Evolutionary conservation across 1,140 invertebrate species (phyloP).

Genomic region (Mactra quadrangularis): DNA sequence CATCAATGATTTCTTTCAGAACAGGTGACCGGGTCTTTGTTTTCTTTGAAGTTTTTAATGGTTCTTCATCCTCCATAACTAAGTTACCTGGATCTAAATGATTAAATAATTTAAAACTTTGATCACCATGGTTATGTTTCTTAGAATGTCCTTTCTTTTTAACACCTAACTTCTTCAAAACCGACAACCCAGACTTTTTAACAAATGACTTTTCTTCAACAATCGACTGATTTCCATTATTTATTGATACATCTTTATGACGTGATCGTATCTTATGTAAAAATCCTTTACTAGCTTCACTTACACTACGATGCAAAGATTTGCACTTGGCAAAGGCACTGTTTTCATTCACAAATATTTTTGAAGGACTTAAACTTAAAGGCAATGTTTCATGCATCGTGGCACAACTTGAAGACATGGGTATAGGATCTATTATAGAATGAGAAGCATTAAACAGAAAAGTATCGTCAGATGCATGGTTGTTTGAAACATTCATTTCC

Average conservation of each 20-base stretch:
- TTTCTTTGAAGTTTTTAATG: no score
- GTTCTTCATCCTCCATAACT: no score
- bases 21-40: neutral
- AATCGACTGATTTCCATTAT: neutral
- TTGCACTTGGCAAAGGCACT: constrained; percentile 61
- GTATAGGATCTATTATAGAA: constrained; percentile 44
- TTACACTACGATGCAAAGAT: constrained; percentile 57
- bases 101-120: neutral
- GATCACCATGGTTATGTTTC: constrained; percentile 13
- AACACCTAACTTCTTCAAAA: constrained; percentile 11
- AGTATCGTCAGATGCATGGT: neutral
- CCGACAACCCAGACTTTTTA: constrained; percentile 18
- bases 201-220: neutral
- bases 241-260: neutral
- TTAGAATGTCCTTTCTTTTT: constrained; percentile 23
- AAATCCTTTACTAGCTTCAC: constrained; percentile 49
- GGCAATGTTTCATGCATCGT: constrained; percentile 16
- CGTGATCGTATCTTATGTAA: constrained; percentile 30
- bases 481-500: constrained; percentile 20
- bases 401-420: neutral
- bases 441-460: neutral
- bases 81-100: neutral
- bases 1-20: neutral
- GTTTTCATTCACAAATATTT: constrained; percentile 53
- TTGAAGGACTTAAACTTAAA: constrained; percentile 24